Evolutionary conservation across 2,113 vertebrate species (phyloP).

Genomic region (Semicossyphus pulcher): DNA sequence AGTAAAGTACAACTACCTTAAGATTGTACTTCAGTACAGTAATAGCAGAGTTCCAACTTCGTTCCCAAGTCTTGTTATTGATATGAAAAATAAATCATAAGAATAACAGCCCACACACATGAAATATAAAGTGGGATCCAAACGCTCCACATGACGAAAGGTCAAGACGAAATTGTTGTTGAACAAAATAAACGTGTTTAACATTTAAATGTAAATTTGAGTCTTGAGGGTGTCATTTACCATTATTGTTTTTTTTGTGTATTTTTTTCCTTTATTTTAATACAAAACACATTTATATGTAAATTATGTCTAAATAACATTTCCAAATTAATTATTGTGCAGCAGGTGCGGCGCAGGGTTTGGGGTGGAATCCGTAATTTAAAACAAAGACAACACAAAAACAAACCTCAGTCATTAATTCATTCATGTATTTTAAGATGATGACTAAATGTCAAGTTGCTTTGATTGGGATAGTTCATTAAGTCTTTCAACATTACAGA

Average conservation of each 20-base stretch:
- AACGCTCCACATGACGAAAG: conserved; percentile 67
- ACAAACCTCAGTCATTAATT: conserved; percentile 53
- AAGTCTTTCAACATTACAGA: conserved; percentile 57
- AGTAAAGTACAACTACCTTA: background rate
- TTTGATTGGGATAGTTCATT: conserved; percentile 77
- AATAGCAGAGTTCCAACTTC: too few species aligned
- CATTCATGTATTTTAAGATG: conserved; percentile 59
- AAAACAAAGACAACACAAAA: conserved; percentile 65
- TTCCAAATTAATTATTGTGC: conserved; percentile 83
- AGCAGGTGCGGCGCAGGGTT: conserved; percentile 65
- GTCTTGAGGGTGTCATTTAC: conserved; percentile 89
- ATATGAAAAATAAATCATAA: background rate
- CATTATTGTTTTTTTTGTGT: conserved; percentile 75
- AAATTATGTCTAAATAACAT: conserved; percentile 92
- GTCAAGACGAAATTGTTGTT: conserved; percentile 84
- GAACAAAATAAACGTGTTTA: conserved; percentile 88
- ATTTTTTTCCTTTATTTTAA: conserved; percentile 79
- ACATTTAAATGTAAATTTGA: conserved; percentile 91
- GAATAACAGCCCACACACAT: background rate
- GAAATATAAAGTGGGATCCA: background rate
- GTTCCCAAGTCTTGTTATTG: too few species aligned
- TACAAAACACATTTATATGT: conserved; percentile 90
- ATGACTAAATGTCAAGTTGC: conserved; percentile 80
- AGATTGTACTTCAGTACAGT: background rate
- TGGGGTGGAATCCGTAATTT: conserved; percentile 71